These are phyloP conservation scores for Netelia fuscicornis DNA, from an alignment of 2,888 invertebrate species.

Conservation along the genomic window DNA sequence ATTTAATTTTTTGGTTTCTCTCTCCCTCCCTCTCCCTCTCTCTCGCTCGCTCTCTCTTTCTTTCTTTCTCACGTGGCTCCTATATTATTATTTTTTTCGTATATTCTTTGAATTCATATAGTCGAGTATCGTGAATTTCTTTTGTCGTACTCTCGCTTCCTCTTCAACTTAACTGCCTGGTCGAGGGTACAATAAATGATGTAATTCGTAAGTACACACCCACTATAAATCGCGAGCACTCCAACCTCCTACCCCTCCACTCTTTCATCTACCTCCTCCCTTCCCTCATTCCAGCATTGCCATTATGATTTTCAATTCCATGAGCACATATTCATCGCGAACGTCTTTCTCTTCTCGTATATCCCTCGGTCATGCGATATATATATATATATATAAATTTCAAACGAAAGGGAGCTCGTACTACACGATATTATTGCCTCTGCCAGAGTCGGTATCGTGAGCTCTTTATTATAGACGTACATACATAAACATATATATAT, in stretches of 20 bases:
- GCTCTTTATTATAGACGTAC: slow-evolving; percentile 55
- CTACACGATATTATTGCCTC: slow-evolving; percentile 21
- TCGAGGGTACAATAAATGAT: slow-evolving; percentile 42
- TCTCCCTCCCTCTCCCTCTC: not conserved
- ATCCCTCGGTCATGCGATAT: slow-evolving; percentile 1
- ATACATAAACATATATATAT: slow-evolving; percentile 12
- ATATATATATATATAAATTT: not conserved
- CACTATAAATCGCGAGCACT: slow-evolving; percentile 58
- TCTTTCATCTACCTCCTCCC: not conserved
- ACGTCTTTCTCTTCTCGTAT: slow-evolving; percentile 49
- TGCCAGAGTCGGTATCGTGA: slow-evolving; percentile 50
- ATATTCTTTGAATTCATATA: slow-evolving; percentile 37
- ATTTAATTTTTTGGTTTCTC: slow-evolving; percentile 39
- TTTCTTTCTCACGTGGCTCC: not conserved
- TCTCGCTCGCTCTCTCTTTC: not conserved
- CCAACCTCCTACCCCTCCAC: slow-evolving; percentile 24
- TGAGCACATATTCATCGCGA: slow-evolving; percentile 72
- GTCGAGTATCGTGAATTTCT: slow-evolving; percentile 36
- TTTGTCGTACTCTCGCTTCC: slow-evolving; percentile 49
- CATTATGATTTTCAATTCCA: slow-evolving; percentile 75
- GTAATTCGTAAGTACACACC: slow-evolving; percentile 51
- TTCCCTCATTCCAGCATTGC: slow-evolving; percentile 58
- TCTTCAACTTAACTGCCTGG: slow-evolving; percentile 42
- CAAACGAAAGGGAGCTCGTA: slow-evolving; percentile 32
- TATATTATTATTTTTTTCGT: slow-evolving; percentile 28